phyloP scores from a whole-genome alignment of 1,140 invertebrate genomes.

The Caenorhabditis tropicalis region DNA sequence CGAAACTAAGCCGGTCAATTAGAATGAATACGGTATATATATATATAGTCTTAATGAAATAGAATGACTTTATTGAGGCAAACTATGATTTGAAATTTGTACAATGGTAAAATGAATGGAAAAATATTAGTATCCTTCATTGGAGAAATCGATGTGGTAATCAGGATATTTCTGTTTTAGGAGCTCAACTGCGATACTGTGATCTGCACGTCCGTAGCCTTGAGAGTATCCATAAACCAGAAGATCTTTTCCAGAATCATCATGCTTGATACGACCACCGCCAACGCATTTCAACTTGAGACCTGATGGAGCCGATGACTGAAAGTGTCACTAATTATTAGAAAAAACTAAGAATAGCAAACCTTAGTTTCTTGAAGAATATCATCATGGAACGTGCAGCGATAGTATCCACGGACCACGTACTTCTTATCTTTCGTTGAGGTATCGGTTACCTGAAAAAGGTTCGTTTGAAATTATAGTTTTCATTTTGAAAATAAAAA shows the following conservation, averaged over 20 bases:
- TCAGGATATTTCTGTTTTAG: conserved; percentile 80
- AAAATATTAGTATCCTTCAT: conserved; percentile 82
- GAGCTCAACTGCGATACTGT: conserved; percentile 79
- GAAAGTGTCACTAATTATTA: background rate
- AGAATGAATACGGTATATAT: too few relatives aligned
- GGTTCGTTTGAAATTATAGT: too few relatives aligned
- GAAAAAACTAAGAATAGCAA: background rate
- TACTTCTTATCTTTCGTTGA: conserved; percentile 75
- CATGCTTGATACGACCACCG: conserved; percentile 84
- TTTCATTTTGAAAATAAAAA: too few relatives aligned
- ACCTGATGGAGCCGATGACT: conserved; percentile 73
- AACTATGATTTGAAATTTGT: background rate
- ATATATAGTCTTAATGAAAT: too few relatives aligned
- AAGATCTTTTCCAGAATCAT: conserved; percentile 79
- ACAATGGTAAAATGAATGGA: background rate
- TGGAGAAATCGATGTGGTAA: conserved; percentile 81
- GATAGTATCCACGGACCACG: conserved; percentile 81
- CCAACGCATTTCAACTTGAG: conserved; percentile 81
- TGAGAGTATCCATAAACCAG: conserved; percentile 87
- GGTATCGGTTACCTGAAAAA: conserved; percentile 63
- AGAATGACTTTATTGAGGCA: too few relatives aligned
- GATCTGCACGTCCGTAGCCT: conserved; percentile 86
- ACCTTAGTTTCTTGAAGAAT: conserved; percentile 78
- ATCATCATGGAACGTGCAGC: conserved; percentile 80
- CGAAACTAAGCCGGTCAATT: too few relatives aligned